Percentiles rank a stretch among this genome's conserved stretches.
phyloP scores from a whole-genome alignment of 2,113 vertebrate species.

The Macrotus californicus region DNA sequence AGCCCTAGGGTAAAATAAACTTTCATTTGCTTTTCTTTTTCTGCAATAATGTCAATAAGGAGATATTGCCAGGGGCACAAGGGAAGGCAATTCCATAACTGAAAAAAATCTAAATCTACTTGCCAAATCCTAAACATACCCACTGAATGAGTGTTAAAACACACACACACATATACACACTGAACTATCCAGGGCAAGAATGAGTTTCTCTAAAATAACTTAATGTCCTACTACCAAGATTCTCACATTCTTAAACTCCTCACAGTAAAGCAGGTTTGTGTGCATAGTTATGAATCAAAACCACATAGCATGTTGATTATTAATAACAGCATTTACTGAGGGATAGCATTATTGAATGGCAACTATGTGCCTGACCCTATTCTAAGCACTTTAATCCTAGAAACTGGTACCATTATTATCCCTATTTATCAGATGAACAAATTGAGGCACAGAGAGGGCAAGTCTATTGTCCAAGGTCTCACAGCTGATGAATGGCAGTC shows the following conservation, averaged over 20 bases:
- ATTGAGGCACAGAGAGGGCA: background rate
- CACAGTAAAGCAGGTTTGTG: background rate
- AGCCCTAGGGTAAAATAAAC: slow-evolving; percentile 33
- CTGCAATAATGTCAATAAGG: slow-evolving; percentile 56
- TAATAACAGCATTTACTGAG: background rate
- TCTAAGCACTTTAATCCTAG: background rate
- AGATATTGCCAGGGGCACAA: slow-evolving; percentile 6
- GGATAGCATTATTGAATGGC: background rate
- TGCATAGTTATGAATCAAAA: background rate
- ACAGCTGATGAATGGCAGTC: background rate
- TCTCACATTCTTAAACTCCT: background rate
- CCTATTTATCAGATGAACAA: background rate
- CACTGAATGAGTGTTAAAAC: background rate
- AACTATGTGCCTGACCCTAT: background rate
- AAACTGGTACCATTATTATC: background rate
- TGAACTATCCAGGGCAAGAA: background rate
- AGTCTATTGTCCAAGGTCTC: background rate
- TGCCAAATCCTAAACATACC: slow-evolving; percentile 42
- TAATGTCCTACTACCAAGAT: background rate
- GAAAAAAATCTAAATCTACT: slow-evolving; percentile 53
- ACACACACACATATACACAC: background rate
- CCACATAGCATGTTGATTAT: background rate
- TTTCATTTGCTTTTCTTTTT: slow-evolving; percentile 54
- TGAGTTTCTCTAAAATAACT: background rate
- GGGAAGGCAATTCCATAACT: slow-evolving; percentile 12